These are phyloP conservation scores for Gadopsis bispinosus DNA, from an alignment of 2,797 vertebrate species.

Conservation along the genomic window DNA sequence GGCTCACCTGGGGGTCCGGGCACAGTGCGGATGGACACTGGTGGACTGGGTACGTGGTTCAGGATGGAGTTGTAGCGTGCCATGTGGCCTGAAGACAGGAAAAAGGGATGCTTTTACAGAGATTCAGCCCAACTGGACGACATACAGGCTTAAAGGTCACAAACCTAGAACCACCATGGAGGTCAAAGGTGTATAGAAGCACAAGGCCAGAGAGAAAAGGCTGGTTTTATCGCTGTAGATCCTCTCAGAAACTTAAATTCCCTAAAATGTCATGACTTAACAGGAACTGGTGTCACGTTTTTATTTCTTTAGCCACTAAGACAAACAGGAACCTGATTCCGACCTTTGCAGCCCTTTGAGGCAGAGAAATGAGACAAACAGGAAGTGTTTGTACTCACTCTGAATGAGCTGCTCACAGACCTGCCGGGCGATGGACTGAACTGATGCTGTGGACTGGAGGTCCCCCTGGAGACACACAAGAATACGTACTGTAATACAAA, in stretches of 20 bases:
- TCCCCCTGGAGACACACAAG: conserved; percentile 87
- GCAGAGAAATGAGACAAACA: too few relatives aligned
- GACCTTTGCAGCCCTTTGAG: not conserved
- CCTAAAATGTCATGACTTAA: too few relatives aligned
- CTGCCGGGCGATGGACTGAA: conserved; percentile 93
- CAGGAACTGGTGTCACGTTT: too few relatives aligned
- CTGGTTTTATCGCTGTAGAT: not conserved
- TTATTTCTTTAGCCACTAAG: too few relatives aligned
- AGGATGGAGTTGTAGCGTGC: conserved; percentile 93
- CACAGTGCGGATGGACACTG: conserved; percentile 87
- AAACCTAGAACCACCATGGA: not conserved
- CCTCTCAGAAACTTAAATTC: not conserved
- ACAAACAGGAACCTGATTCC: not conserved
- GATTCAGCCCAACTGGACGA: not conserved
- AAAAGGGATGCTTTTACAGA: not conserved
- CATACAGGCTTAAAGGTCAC: too few relatives aligned
- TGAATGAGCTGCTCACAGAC: conserved; percentile 98
- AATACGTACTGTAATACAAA: not conserved
- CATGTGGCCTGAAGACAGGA: conserved; percentile 89
- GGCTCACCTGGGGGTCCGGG: conserved; percentile 94
- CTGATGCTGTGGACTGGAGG: conserved; percentile 91
- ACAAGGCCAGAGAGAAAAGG: too few relatives aligned
- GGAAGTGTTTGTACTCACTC: conserved; percentile 82
- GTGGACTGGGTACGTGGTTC: conserved; percentile 92
- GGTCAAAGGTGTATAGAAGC: not conserved